These are phyloP conservation scores for Geotria australis DNA, from an alignment of 2,797 vertebrate species.

Conservation along the genomic window DNA sequence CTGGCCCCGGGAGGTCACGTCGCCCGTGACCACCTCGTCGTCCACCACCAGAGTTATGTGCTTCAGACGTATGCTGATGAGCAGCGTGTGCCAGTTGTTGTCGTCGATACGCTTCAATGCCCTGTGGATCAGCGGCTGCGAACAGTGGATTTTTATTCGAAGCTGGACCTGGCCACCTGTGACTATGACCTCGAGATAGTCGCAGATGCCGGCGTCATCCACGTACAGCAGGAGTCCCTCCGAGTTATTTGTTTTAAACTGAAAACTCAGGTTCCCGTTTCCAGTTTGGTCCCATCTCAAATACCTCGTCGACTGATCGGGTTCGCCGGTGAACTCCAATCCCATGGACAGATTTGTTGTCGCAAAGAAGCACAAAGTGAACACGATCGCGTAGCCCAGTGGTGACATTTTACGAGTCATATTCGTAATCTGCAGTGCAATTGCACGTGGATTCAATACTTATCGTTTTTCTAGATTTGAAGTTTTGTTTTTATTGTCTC, in stretches of 20 bases:
- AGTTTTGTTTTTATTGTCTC: too few relatives aligned
- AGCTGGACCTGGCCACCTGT: slow-evolving; percentile 48
- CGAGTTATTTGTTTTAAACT: slow-evolving; percentile 60
- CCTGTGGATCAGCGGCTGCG: slow-evolving; percentile 36
- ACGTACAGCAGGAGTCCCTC: slow-evolving; percentile 67
- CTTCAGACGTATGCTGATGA: slow-evolving; percentile 44
- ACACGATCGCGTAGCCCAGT: slow-evolving; percentile 19
- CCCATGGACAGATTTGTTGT: slow-evolving; percentile 33
- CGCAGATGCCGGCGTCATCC: slow-evolving; percentile 71
- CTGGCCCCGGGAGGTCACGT: slow-evolving; percentile 49
- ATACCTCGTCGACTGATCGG: slow-evolving; percentile 80
- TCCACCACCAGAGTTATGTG: slow-evolving; percentile 48
- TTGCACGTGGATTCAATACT: too few relatives aligned
- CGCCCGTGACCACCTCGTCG: slow-evolving; percentile 30
- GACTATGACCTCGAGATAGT: slow-evolving; percentile 53
- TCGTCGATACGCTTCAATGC: slow-evolving; percentile 39
- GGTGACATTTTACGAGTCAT: slow-evolving; percentile 32
- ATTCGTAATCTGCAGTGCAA: too few relatives aligned
- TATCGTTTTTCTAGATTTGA: too few relatives aligned
- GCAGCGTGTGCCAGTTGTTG: slow-evolving; percentile 62
- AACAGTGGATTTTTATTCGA: slow-evolving; percentile 63
- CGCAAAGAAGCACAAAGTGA: slow-evolving; percentile 37
- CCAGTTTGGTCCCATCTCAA: slow-evolving; percentile 84
- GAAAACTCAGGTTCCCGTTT: slow-evolving; percentile 64
- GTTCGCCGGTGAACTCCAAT: slow-evolving; percentile 68